Conservation (phyloP, 2,888 invertebrate genomes). For the Leucania comma region DNA sequence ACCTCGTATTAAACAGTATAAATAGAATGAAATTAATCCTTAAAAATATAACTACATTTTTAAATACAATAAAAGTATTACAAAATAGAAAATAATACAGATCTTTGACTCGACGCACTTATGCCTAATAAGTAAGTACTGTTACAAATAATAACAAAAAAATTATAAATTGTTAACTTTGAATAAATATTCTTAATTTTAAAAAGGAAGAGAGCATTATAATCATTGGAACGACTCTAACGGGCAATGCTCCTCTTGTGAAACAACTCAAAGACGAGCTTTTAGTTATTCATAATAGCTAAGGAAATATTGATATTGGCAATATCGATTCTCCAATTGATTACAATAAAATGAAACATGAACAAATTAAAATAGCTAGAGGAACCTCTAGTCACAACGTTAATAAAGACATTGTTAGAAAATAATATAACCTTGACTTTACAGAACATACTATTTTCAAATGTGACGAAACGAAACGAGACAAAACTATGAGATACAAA, state of each 20-base stretch:
- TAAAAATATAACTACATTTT: constrained; percentile 78
- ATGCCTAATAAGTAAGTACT: constrained; percentile 86
- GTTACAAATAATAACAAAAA: constrained; percentile 84
- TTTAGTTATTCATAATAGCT: neutral
- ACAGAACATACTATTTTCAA: neutral
- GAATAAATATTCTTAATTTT: constrained; percentile 88
- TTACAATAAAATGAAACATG: too few species aligned
- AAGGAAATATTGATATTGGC: neutral
- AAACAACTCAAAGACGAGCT: constrained; percentile 37
- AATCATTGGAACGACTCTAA: constrained; percentile 70
- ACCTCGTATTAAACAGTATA: constrained; percentile 90
- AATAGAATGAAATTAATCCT: constrained; percentile 80
- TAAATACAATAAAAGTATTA: constrained; percentile 89
- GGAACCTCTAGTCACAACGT: too few species aligned
- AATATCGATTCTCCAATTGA: neutral
- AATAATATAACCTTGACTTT: too few species aligned
- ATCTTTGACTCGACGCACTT: constrained; percentile 90
- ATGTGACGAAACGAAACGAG: too few species aligned
- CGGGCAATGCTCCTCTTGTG: constrained; percentile 55
- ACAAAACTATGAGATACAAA: neutral
- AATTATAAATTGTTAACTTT: constrained; percentile 84
- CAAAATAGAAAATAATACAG: constrained; percentile 91
- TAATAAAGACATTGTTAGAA: too few species aligned
- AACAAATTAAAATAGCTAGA: too few species aligned
- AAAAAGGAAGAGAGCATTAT: constrained; percentile 85